Conservation (phyloP, 2,113 vertebrate species). For the Protobothrops flavoviridis region DNA sequence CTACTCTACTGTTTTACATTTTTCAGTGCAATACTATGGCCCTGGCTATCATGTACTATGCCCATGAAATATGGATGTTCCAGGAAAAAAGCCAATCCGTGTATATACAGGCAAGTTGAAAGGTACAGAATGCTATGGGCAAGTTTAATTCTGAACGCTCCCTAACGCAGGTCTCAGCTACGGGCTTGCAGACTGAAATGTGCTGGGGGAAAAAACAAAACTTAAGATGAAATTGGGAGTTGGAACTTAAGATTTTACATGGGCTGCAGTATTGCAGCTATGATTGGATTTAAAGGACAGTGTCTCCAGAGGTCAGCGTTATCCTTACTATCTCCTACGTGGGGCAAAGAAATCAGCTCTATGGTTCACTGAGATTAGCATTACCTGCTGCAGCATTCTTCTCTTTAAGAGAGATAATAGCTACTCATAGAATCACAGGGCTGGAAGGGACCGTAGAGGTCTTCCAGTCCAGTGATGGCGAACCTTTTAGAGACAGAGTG, state of each 20-base stretch:
- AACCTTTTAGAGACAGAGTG: no score
- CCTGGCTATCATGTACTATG: background rate
- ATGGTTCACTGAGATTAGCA: background rate
- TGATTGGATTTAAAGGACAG: background rate
- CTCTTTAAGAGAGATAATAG: background rate
- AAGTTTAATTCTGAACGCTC: background rate
- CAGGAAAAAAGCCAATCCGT: background rate
- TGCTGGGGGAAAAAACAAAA: background rate
- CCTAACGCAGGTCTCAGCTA: background rate
- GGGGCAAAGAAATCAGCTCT: background rate
- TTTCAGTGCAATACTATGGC: background rate
- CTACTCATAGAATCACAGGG: background rate
- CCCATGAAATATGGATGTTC: background rate
- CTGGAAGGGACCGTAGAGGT: background rate
- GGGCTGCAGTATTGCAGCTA: background rate
- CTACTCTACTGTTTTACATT: background rate
- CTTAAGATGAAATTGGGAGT: background rate
- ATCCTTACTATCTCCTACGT: background rate
- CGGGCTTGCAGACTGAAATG: background rate
- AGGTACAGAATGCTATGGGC: background rate
- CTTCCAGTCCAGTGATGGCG: background rate
- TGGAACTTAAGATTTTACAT: background rate
- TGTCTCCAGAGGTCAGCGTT: background rate
- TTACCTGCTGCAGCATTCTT: background rate
- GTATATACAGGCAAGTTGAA: background rate